Base-by-base conservation (phyloP, 2,888 invertebrate genomes). In the Callyntrura sp. region DNA sequence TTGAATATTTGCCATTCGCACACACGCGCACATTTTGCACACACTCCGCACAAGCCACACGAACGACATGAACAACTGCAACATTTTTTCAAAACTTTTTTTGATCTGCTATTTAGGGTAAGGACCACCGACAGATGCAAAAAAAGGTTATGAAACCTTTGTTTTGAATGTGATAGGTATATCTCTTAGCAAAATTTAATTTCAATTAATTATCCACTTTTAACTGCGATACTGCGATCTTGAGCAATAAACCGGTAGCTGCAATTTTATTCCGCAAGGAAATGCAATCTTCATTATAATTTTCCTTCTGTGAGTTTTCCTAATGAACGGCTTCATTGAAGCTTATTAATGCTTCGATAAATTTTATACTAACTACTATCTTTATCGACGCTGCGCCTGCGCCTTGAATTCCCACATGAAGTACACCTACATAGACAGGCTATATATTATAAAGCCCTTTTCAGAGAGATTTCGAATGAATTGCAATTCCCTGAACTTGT, bases 401-500 rank as follows among this genome's bases (percentile, higher is more conserved):
- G 23, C 60, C 4, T 65, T 65, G 65, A 65, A 28, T 65, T 65
- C 57, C 57, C 65, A 11, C 65, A 60, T 60, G 20, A 60, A 20
- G 6, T 55, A 55, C 14, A 23, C 20, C 9, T 62, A 62, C 9
- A 62, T 20, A 6, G 23, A 23, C 3, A 9, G 60, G 20, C 23
- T 11, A 4, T 6, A 4, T 6, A 62, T 23, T 62, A 3, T 8
- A 5, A 14, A 28, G 11, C 9, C 1, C 9, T 65, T 25, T 25
- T 11, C 14, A 28, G 68, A 83, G 83, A 70, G 73, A 85, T 73
- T 73, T 55, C n/a, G 35, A 82, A 25, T 68, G 1, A 84, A 17
- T 70, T 43, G 43, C 23, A n/a, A 86, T 85, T 86, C 78, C 85
- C 48, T 86, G 85, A 86, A 86, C 85, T 86, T 86, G 76, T 55